A percentile compares a stretch with the other conserved stretches of the same genome.
These are phyloP conservation scores for Echiichthys vipera DNA, from an alignment of 2,797 vertebrate genomes.

Conservation along the genomic window DNA sequence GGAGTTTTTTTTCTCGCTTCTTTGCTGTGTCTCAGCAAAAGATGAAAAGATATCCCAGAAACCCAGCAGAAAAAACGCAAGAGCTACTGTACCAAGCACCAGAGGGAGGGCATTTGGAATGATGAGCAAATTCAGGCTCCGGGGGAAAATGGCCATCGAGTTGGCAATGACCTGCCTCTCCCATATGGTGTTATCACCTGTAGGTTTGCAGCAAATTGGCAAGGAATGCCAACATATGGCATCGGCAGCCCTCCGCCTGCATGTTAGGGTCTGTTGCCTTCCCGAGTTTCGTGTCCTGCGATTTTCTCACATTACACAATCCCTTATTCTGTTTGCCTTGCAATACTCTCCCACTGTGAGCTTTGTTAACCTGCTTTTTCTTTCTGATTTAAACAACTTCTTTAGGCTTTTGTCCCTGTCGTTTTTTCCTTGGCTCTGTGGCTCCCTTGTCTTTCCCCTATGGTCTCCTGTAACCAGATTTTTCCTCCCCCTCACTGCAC, in stretches of 20 bases:
- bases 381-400: constrained; percentile 25
- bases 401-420: constrained; percentile 21
- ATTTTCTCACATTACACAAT: constrained; percentile 48
- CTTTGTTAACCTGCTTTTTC: constrained; percentile 34
- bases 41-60: constrained; percentile 61
- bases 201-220: constrained; percentile 80
- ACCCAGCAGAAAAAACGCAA: constrained; percentile 4
- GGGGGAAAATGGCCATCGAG: constrained; percentile 61
- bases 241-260: constrained; percentile 53
- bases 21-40: constrained; percentile 39
- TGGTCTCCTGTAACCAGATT: constrained; percentile 26
- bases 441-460: constrained; percentile 25
- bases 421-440: constrained; percentile 29
- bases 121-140: constrained; percentile 62
- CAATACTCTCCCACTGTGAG: constrained; percentile 21
- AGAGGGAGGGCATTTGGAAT: constrained; percentile 63
- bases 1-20: constrained; percentile 17
- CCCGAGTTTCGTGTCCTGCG: constrained; percentile 19
- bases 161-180: constrained; percentile 71
- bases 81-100: constrained; percentile 19
- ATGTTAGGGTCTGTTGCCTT: constrained; percentile 55
- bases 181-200: constrained; percentile 86
- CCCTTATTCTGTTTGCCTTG: constrained; percentile 17
- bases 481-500: constrained; percentile 40
- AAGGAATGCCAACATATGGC: constrained; percentile 79